Percentiles rank a stretch among this genome's conserved stretches.
phyloP scores from a whole-genome alignment of 1,140 invertebrate genomes.

The Babylonia areolata region DNA sequence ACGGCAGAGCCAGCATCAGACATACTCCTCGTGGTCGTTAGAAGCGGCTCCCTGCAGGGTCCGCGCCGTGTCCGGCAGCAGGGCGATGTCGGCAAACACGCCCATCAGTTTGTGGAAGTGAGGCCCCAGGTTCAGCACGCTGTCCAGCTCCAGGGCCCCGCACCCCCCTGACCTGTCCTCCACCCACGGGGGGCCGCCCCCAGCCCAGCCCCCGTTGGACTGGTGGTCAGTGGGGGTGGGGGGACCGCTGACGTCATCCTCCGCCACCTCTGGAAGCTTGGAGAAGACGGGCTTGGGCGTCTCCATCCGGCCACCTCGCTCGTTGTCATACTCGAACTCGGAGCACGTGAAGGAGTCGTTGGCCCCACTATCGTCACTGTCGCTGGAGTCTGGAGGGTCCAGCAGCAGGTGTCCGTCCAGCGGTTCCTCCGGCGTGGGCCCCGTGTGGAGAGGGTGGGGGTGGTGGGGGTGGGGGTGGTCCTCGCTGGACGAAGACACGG shows the following conservation, averaged over 20 bases:
- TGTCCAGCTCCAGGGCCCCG: constrained; percentile 86
- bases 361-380: constrained; percentile 90
- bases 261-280: constrained; percentile 81
- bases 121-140: constrained; percentile 95
- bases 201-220: constrained; percentile 91
- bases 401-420: constrained; percentile 66
- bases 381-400: constrained; percentile 82
- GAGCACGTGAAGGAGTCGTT: constrained; percentile 99
- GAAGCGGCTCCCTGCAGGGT: constrained; percentile 37
- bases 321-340: constrained; percentile 94
- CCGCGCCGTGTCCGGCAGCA: constrained; percentile 85
- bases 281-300: constrained; percentile 81
- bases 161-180: constrained; percentile 79
- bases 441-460: constrained; percentile 80
- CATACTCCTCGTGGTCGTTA: constrained; percentile 60
- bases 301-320: constrained; percentile 79
- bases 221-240: constrained; percentile 85
- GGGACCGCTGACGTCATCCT: constrained; percentile 73
- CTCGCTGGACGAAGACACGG: constrained; percentile 89
- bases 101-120: constrained; percentile 96
- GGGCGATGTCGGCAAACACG: constrained; percentile 96
- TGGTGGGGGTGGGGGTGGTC: constrained; percentile 73
- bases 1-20: constrained; percentile 18
- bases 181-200: constrained; percentile 92
- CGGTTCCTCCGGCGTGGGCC: constrained; percentile 78